phyloP scores from a whole-genome alignment of 2,888 invertebrate genomes.

The Matsumyia berberina region DNA sequence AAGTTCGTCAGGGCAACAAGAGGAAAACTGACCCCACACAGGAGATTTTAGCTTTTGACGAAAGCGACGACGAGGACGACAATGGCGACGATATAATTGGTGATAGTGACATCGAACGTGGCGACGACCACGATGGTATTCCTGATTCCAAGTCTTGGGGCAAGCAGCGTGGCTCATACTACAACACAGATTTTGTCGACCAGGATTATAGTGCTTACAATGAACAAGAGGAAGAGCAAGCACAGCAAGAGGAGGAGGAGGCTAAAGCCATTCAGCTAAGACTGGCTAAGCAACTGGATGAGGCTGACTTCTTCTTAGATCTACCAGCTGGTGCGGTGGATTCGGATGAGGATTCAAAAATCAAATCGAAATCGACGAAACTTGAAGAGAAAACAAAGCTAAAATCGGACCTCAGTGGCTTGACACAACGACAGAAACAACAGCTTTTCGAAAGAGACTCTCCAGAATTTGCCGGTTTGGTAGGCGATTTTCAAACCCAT shows the following conservation, averaged over 20 bases:
- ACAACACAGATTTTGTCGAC: constrained; percentile 95
- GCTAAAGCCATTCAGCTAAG: constrained; percentile 92
- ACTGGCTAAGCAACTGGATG: constrained; percentile 90
- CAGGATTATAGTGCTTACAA: constrained; percentile 88
- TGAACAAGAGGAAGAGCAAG: constrained; percentile 88
- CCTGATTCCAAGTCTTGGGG: constrained; percentile 96
- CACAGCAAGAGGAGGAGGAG: constrained; percentile 93
- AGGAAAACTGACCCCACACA: constrained; percentile 86
- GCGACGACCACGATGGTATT: constrained; percentile 88
- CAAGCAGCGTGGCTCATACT: constrained; percentile 90
- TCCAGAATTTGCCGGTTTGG: constrained; percentile 92
- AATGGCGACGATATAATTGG: constrained; percentile 85
- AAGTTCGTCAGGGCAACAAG: constrained; percentile 85
- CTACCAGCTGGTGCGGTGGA: constrained; percentile 41
- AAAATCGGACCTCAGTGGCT: constrained; percentile 90
- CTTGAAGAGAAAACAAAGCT: constrained; percentile 84
- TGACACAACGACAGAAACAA: constrained; percentile 90
- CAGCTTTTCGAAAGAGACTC: constrained; percentile 93
- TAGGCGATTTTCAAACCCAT: constrained; percentile 91
- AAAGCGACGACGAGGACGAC: constrained; percentile 82
- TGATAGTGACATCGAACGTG: constrained; percentile 91
- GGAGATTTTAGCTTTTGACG: constrained; percentile 87
- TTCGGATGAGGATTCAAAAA: constrained; percentile 77
- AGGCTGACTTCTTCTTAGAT: constrained; percentile 90
- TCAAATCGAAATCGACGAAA: constrained; percentile 6